Percentiles rank a stretch among this genome's conserved stretches.
These are phyloP conservation scores for Riptortus pedestris DNA, from an alignment of 1,140 invertebrate species.

Conservation along the genomic window DNA sequence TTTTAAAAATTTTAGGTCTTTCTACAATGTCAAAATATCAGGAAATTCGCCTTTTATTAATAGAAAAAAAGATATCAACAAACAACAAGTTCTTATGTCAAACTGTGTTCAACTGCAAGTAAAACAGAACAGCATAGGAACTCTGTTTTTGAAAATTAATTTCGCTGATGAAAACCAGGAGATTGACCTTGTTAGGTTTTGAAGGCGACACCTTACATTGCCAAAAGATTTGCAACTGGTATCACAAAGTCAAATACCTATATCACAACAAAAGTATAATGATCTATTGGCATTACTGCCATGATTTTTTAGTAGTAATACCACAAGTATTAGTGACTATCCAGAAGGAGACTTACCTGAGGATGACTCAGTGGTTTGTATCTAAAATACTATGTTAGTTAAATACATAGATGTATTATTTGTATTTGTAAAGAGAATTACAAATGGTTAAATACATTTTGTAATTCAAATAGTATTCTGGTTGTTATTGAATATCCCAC, in stretches of 20 bases:
- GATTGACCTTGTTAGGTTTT: conserved; percentile 25
- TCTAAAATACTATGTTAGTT: neutral
- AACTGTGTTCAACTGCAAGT: conserved; percentile 22
- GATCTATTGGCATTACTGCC: conserved; percentile 9
- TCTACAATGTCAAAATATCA: neutral
- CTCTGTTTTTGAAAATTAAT: conserved; percentile 22
- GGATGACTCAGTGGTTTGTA: neutral
- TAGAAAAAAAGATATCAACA: conserved; percentile 23
- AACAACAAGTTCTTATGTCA: conserved; percentile 21
- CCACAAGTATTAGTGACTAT: conserved; percentile 4
- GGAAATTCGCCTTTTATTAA: conserved; percentile 11
- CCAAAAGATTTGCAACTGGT: conserved; percentile 21
- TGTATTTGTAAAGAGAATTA: neutral
- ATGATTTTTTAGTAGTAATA: neutral
- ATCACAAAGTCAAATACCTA: neutral
- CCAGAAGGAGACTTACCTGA: conserved; percentile 5
- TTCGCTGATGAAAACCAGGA: conserved; percentile 23
- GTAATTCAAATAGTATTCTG: neutral
- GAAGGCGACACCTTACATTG: conserved; percentile 19
- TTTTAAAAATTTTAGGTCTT: conserved; percentile 20
- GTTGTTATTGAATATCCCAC: conserved; percentile 2
- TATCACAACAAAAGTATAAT: conserved; percentile 6
- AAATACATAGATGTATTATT: conserved; percentile 4
- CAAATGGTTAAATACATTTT: conserved; percentile 1
- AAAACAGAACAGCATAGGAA: conserved; percentile 18